Conservation (phyloP, 2,888 invertebrate genomes). For the Nudaria mundana region DNA sequence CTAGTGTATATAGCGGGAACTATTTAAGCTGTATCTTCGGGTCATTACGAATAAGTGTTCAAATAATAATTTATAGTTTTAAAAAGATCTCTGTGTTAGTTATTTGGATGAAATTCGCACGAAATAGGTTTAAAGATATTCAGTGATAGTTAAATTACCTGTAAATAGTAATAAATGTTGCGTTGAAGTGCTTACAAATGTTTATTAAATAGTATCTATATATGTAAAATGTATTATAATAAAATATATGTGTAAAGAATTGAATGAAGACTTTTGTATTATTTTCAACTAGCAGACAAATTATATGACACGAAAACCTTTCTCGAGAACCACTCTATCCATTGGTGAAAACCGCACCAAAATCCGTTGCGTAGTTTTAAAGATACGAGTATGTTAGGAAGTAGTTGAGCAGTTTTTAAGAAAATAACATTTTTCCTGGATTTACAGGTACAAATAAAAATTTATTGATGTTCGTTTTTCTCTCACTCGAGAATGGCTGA, state of each 20-base stretch:
- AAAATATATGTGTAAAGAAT: conserved; percentile 6
- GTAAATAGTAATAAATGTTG: conserved; percentile 2
- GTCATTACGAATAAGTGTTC: conserved; percentile 2
- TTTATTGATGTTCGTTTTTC: no score
- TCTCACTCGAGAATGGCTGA: no score
- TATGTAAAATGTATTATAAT: conserved; percentile 5
- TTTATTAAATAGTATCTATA: conserved; percentile 3
- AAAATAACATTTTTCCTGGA: no score
- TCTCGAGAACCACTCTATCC: no score
- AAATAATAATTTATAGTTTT: neutral
- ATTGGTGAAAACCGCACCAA: no score
- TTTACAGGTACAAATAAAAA: no score
- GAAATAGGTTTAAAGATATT: neutral
- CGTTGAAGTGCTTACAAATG: conserved; percentile 7
- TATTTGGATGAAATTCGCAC: neutral
- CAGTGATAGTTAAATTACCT: neutral
- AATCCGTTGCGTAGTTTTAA: no score
- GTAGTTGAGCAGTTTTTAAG: no score
- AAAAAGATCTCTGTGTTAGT: conserved; percentile 33
- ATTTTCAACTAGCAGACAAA: no score
- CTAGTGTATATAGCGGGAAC: neutral
- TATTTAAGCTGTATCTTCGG: neutral
- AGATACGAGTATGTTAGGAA: no score
- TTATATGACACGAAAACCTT: no score
- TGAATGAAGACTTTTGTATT: neutral